Evolutionary conservation across 2,113 vertebrate genomes (phyloP), one percentile per base, ranked within the genome.

Genomic region (Rhabdornis inornatus): DNA sequence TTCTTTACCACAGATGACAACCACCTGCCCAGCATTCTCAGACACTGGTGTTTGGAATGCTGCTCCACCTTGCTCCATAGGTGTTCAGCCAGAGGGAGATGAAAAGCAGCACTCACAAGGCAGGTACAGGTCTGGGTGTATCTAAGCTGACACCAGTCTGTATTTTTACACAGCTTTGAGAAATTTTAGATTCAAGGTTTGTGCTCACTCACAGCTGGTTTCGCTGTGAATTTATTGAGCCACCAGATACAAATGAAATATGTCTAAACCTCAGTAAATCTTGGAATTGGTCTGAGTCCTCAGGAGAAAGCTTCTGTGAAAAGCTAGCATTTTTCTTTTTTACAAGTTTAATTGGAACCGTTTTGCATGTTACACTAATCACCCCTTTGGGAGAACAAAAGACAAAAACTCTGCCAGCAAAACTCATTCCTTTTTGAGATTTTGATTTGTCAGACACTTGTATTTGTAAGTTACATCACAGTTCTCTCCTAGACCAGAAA

Each of bases 281-380:
- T 83, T 55, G 31, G 63, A 80, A 90, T 63, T 68, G 56, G 68
- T 81, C 86, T 84, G 71, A 92, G 76, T 81, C 56, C 60, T 87
- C 75, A 78, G 37, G 64, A 92, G 68, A 59, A 92, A 86, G 40
- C 37, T 66, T 39, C 76, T 78, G 21, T 14, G 22, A 92, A 90
- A 91, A 94, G 60, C 66, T 76, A 42, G 63, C 61, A 70, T 69
- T 89, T 56, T 86, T 56, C 25, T 64, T 95, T 86, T 92, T 78
- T 60, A 50, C 2, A 14, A 75, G 44, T 88, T 93, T 96, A 96
- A 96, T 86, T 96, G 88, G 82, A 93, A 90, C 64, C 16, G 40
- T 88, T 94, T 94, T 92, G 85, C 92, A 71, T 89, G 92, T 92
- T 90, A 83, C 50, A 57, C 76, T 96, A 92, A 96, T 94, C 56